These are phyloP conservation scores for Crocallis elinguaria DNA, from an alignment of 2,888 invertebrate species.

Conservation along the genomic window DNA sequence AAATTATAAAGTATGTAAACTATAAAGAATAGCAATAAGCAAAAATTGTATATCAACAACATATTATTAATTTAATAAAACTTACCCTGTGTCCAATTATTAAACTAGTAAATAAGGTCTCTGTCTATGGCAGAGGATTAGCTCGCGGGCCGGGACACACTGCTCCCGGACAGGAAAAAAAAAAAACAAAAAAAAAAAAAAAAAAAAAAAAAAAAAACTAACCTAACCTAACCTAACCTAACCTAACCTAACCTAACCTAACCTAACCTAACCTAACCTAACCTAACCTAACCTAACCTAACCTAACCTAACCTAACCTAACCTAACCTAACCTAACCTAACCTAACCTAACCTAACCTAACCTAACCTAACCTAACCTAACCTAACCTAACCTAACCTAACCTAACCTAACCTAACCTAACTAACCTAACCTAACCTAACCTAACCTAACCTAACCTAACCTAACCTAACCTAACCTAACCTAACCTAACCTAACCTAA, in stretches of 20 bases:
- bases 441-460: constrained; percentile 2
- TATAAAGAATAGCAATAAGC: no score
- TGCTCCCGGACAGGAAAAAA: no score
- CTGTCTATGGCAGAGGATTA: no score
- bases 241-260: constrained; percentile 28
- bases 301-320: constrained; percentile 36
- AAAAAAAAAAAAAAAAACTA: no score
- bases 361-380: constrained; percentile 34
- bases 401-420: constrained; percentile 32
- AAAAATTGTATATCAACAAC: no score
- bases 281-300: constrained; percentile 33
- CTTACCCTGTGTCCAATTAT: no score
- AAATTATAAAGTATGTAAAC: no score
- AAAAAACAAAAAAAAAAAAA: no score
- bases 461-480: constrained; percentile 3
- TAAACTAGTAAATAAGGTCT: no score
- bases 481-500: constrained; percentile 14
- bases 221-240: constrained; percentile 42
- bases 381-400: constrained; percentile 33
- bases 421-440: no score
- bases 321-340: constrained; percentile 32
- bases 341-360: constrained; percentile 34
- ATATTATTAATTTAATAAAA: no score
- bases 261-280: constrained; percentile 34
- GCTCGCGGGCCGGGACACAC: no score